These are phyloP conservation scores for Dermochelys coriacea DNA, from an alignment of 2,797 vertebrate species.

Conservation along the genomic window DNA sequence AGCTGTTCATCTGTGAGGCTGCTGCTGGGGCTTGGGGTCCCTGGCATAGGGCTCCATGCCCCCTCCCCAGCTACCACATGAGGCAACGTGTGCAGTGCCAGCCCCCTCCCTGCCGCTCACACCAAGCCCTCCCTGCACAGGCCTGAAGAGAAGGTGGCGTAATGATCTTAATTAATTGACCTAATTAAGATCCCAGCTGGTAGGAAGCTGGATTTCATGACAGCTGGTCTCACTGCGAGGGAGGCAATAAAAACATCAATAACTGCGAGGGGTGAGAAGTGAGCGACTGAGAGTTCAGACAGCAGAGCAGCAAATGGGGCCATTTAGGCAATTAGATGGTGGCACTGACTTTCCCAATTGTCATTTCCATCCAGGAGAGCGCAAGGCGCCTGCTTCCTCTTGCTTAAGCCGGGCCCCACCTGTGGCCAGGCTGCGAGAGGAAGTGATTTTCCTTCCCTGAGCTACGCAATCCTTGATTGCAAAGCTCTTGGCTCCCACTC, in stretches of 20 bases:
- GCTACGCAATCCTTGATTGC: neutral
- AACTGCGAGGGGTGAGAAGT: rapidly evolving
- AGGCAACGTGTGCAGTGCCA: rapidly evolving
- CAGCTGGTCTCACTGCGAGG: neutral
- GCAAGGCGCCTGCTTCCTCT: neutral
- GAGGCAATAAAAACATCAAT: neutral
- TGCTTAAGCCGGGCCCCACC: neutral
- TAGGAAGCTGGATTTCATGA: constrained; percentile 1
- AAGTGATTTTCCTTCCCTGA: neutral
- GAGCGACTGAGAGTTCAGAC: neutral
- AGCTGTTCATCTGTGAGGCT: neutral
- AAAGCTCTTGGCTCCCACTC: neutral
- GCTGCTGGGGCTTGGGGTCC: rapidly evolving
- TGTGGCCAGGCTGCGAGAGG: rapidly evolving
- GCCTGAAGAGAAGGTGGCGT: neutral
- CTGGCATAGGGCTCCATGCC: neutral
- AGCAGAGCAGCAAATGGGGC: rapidly evolving
- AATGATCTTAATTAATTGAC: constrained; percentile 56
- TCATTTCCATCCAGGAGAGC: rapidly evolving
- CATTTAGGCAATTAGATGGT: rapidly evolving
- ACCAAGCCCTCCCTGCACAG: neutral
- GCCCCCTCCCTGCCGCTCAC: no score
- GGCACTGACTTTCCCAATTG: rapidly evolving
- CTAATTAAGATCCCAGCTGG: constrained; percentile 51
- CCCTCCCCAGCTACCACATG: no score